These are phyloP conservation scores for Notocelia uddmanniana DNA, from an alignment of 2,888 invertebrate species.

Conservation along the genomic window DNA sequence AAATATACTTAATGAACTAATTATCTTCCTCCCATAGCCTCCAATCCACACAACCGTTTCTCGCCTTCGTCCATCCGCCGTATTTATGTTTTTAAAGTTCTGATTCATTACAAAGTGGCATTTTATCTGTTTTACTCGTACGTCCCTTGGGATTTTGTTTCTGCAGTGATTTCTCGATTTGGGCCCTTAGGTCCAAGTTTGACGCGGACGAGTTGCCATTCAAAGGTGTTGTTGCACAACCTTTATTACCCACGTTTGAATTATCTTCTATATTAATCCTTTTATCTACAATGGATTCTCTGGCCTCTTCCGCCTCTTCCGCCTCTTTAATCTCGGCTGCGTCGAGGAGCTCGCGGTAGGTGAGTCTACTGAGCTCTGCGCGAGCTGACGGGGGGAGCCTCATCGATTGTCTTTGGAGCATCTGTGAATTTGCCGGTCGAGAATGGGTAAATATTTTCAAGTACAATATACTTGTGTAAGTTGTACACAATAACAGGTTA, in stretches of 20 bases:
- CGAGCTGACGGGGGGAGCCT: neutral
- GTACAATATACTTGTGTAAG: too few species aligned
- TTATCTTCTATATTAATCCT: neutral
- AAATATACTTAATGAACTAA: neutral
- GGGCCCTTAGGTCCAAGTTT: slow-evolving; percentile 15
- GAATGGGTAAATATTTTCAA: neutral
- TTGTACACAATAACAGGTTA: too few species aligned
- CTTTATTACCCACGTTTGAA: neutral
- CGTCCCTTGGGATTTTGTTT: neutral
- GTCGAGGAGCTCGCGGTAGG: slow-evolving; percentile 32
- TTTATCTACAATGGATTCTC: neutral
- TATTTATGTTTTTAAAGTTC: neutral
- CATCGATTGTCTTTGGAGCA: slow-evolving; percentile 32
- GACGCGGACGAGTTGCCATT: neutral
- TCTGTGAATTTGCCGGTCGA: neutral
- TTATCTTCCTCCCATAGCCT: neutral
- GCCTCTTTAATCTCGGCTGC: slow-evolving; percentile 25
- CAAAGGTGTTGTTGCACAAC: neutral
- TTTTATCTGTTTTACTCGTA: neutral
- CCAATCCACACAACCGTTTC: neutral
- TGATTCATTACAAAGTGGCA: neutral
- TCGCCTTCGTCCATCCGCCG: neutral
- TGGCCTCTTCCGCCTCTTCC: slow-evolving; percentile 21
- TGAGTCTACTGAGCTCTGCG: slow-evolving; percentile 8
- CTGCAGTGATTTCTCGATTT: slow-evolving; percentile 13